These are phyloP conservation scores for Laupala kohalensis DNA, from an alignment of 1,140 invertebrate species.

Conservation along the genomic window DNA sequence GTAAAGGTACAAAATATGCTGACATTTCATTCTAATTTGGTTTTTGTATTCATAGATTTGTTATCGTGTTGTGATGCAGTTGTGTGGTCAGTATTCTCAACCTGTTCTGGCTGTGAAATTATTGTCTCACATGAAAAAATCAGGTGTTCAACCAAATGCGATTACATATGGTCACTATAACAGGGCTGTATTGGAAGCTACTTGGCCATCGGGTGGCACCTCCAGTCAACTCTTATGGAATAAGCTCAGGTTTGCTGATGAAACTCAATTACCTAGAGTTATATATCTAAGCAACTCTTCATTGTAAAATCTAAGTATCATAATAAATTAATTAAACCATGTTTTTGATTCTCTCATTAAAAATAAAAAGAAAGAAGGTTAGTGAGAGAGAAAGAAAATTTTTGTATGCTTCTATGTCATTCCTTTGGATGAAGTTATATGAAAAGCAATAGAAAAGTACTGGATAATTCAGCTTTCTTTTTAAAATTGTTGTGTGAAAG, in stretches of 20 bases:
- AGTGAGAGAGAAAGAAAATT: too few species aligned
- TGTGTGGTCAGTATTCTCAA: constrained; percentile 88
- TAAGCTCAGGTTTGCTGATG: constrained; percentile 51
- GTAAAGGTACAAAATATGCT: not conserved
- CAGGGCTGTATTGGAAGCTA: constrained; percentile 78
- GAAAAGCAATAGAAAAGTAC: too few species aligned
- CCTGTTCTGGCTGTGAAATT: constrained; percentile 91
- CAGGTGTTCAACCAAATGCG: constrained; percentile 88
- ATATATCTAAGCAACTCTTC: too few species aligned
- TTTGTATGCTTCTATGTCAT: too few species aligned
- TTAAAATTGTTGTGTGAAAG: too few species aligned
- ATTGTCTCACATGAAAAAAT: constrained; percentile 89
- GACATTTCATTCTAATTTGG: constrained; percentile 14
- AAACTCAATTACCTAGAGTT: too few species aligned
- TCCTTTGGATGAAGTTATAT: too few species aligned
- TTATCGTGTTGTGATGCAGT: constrained; percentile 95
- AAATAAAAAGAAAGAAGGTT: too few species aligned
- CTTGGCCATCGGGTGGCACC: constrained; percentile 82
- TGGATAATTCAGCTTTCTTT: too few species aligned
- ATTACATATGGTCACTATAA: constrained; percentile 90
- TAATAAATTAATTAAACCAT: too few species aligned
- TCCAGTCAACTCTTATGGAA: constrained; percentile 80
- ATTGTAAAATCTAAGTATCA: too few species aligned
- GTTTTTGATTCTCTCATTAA: too few species aligned
- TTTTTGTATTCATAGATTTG: constrained; percentile 54